A percentile compares a stretch with the other conserved stretches of the same genome.
Evolutionary conservation across 92 coral and sea anemone genomes (phyloP).

Genomic region (Zoanthus sociatus): DNA sequence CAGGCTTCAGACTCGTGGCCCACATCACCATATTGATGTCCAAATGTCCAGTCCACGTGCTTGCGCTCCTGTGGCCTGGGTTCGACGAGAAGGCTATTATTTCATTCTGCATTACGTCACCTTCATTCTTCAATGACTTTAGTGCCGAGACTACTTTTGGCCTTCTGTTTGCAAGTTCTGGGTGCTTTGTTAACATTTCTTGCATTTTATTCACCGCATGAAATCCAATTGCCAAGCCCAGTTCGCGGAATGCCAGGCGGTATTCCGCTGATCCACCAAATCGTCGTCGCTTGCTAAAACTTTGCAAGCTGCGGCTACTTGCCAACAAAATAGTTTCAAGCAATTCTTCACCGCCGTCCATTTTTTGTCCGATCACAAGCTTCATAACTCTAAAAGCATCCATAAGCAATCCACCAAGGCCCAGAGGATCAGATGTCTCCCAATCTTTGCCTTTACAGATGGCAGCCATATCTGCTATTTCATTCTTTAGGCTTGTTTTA

Average conservation of each 20-base stretch:
- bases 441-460: slow-evolving; percentile 72
- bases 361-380: slow-evolving; percentile 37
- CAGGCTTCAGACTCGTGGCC: slow-evolving; percentile 74
- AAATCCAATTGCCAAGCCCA: slow-evolving; percentile 71
- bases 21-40: slow-evolving; percentile 80
- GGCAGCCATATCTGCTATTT: slow-evolving; percentile 61
- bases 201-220: slow-evolving; percentile 65
- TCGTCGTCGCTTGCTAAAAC: slow-evolving; percentile 39
- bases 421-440: slow-evolving; percentile 74
- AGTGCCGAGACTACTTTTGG: slow-evolving; percentile 35
- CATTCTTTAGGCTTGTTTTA: slow-evolving; percentile 41
- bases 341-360: slow-evolving; percentile 54
- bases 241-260: slow-evolving; percentile 76
- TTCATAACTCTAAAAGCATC: slow-evolving; percentile 68
- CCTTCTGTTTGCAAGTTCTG: slow-evolving; percentile 46
- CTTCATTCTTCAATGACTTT: slow-evolving; percentile 50
- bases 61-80: slow-evolving; percentile 58
- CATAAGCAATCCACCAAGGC: slow-evolving; percentile 68
- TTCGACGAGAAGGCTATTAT: slow-evolving; percentile 70
- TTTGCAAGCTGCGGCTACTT: slow-evolving; percentile 56
- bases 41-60: slow-evolving; percentile 70
- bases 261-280: slow-evolving; percentile 62
- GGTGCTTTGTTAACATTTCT: slow-evolving; percentile 43
- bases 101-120: slow-evolving; percentile 43
- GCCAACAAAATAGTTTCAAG: slow-evolving; percentile 59